phyloP scores from a whole-genome alignment of 2,113 vertebrate species.

The Neotragus pygmaeus region DNA sequence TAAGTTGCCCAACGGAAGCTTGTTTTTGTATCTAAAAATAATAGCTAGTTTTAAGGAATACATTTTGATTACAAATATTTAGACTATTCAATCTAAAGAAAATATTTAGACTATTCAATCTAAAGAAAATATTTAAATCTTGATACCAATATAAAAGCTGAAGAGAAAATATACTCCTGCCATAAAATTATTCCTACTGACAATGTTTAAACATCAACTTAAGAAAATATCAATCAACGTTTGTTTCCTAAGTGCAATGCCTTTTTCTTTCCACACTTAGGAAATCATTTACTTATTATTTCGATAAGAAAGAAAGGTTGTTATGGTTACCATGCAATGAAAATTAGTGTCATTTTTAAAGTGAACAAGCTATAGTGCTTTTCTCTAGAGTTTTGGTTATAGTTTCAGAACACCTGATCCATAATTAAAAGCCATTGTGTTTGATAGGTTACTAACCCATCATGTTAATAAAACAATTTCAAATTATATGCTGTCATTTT shows the following conservation, averaged over 20 bases:
- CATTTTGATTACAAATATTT: neutral
- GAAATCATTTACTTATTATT: slow-evolving; percentile 21
- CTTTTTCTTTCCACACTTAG: neutral
- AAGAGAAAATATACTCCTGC: neutral
- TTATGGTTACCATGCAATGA: neutral
- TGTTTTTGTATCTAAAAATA: neutral
- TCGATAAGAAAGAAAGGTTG: neutral
- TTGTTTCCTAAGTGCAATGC: neutral
- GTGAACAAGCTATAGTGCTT: neutral
- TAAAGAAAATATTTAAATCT: neutral
- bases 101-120: neutral
- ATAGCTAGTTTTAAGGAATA: neutral
- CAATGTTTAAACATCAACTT: slow-evolving; percentile 12
- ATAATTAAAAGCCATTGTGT: slow-evolving; percentile 8
- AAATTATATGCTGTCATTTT: neutral
- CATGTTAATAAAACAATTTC: slow-evolving; percentile 12
- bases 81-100: neutral
- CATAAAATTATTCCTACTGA: slow-evolving; percentile 2
- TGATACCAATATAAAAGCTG: neutral
- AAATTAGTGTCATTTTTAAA: slow-evolving; percentile 3
- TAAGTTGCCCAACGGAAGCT: neutral
- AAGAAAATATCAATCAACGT: slow-evolving; percentile 22
- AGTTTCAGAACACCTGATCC: neutral
- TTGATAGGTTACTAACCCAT: neutral
- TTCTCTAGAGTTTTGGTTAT: neutral